A percentile compares a stretch with the other conserved stretches of the same genome.
phyloP scores from a whole-genome alignment of 2,797 vertebrate genomes.

The Falco columbarius region DNA sequence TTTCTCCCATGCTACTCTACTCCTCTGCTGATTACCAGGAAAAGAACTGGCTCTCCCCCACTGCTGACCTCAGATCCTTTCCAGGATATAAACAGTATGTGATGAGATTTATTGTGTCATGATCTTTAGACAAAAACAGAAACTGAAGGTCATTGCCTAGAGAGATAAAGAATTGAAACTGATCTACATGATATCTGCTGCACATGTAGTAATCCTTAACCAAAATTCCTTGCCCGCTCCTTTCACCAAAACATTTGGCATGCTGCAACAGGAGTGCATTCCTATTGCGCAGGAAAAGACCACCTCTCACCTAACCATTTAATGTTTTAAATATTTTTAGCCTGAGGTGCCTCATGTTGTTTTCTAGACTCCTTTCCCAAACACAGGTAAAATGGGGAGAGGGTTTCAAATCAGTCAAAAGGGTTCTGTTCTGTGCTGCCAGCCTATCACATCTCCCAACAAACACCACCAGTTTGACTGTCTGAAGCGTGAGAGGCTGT shows the following conservation, averaged over 20 bases:
- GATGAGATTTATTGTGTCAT: constrained; percentile 27
- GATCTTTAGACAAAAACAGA: constrained; percentile 26
- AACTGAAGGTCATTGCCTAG: not conserved
- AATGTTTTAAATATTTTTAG: not conserved
- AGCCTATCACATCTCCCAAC: not conserved
- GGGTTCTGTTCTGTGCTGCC: not conserved
- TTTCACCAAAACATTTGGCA: not conserved
- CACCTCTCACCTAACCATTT: not conserved
- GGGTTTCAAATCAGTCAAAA: not conserved
- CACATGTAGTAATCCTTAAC: not conserved
- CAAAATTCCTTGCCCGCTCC: not conserved
- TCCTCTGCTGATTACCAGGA: not conserved
- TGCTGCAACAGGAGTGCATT: not conserved
- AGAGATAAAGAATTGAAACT: constrained; percentile 13
- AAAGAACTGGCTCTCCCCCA: not conserved
- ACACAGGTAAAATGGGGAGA: not conserved
- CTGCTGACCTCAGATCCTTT: constrained; percentile 42
- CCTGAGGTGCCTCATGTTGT: rapidly evolving
- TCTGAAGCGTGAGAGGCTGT: not conserved
- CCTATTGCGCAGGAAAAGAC: not conserved
- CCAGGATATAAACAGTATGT: constrained; percentile 31
- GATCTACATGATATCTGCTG: not conserved
- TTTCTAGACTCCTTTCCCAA: not conserved
- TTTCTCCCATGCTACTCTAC: not conserved
- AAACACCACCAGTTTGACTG: not conserved